Base-by-base conservation (phyloP, 2,113 vertebrate species). In the Numenius arquata region DNA sequence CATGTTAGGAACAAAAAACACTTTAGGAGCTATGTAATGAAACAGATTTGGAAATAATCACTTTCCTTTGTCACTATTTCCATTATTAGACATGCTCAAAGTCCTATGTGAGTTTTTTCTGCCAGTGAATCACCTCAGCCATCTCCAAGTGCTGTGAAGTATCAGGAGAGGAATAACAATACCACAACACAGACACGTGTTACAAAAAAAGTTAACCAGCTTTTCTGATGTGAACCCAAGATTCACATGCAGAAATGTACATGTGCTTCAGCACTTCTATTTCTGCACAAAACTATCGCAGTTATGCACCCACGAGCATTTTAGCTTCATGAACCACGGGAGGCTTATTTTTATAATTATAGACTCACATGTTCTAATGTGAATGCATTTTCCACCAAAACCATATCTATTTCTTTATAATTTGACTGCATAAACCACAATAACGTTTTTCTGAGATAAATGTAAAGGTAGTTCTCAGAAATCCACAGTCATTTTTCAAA, bases 211-310 rank as follows among this genome's bases (percentile, higher is more conserved):
- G 23, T 56, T 74, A 78, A 81, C 16, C 79, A 92, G 72, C 32
- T 90, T 75, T 84, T 92, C 80, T 89, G 70, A 82, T 4, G 1
- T 65, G 58, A 94, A 84, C 40, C 40, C 43, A 81, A 72, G 65
- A 89, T 53, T 63, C 86, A 89, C 40, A 36, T 92, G 83, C 65
- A 92, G 63, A 55, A 48, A 86, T 43, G 30, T 72, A 63, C 77
- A 88, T 66, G 93, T 94, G 85, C 66, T 93, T 78, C 77, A 61
- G 53, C 27, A 30, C 34, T 92, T 89, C 91, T 91, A 55, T 95
- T 96, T 97, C 74, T 95, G 85, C 38, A 72, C 34, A 74, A 53
- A 95, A 83, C 47, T 53, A 36, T 17, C 4, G 1, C 68, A 41
- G 21, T 73, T 87, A 27, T 82, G 58, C 45, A 77, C 68, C 83